Evolutionary conservation across 2,797 vertebrate species (phyloP), one percentile per base, ranked within the genome.

Genomic region (Avahi laniger): DNA sequence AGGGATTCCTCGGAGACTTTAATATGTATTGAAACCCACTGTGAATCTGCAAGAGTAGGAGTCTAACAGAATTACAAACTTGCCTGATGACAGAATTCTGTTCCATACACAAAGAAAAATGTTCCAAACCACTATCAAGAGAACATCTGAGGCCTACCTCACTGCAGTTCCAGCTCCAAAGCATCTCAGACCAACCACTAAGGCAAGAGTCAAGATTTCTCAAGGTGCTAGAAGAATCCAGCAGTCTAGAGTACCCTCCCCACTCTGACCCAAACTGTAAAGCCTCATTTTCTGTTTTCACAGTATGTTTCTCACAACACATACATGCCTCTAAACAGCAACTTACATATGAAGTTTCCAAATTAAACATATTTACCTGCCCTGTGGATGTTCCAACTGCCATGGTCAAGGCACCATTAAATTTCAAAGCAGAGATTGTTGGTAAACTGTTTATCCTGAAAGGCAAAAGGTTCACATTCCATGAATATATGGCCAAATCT

Each of bases 351-450:
- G 6, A 79, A n/a, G n/a, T 63, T 82, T 93, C 30, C 65, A 91
- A 8, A 20, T 7, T 59, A 72, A 50, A 83, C 83, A 95, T 80
- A 84, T 30, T 65, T 97, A 99, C 99, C 99, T 99, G 99, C 83
- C 99, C 99, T 13, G 99, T 99, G 96, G 99, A 99, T 41, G 99
- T 99, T 93, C 99, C 99, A 11, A 99, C 99, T 5, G 99, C 99
- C 99, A 99, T 99, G 84, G 98, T 98, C 97, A 99, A 99, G 89
- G 99, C 99, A 30, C 99, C 98, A 43, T 99, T 99, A 97, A 99
- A 99, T 97, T 99, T 99, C 96, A 99, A 98, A 0, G 99, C 99
- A 76, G 98, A 99, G 96, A 99, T 94, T 1, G 99, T 99, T 0
- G 99, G 99, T 65, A 99, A 98, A 89, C 98, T 98, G 12, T 99